Conservation (phyloP, 2,113 vertebrate species). For the Mobula hypostoma region DNA sequence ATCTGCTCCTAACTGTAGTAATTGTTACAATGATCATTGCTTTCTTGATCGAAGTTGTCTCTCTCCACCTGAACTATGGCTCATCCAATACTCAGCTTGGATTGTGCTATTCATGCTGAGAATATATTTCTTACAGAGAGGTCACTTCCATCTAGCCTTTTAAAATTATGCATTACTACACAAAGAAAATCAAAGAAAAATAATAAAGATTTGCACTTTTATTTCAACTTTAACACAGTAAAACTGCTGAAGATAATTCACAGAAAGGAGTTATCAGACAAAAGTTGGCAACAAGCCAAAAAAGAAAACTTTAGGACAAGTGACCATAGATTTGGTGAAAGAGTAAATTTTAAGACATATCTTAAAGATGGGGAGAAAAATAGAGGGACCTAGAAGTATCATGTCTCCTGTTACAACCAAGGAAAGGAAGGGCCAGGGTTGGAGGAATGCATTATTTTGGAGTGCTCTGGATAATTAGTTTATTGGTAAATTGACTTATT, state of each 20-base stretch:
- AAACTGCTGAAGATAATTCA: background rate
- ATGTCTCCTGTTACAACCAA: background rate
- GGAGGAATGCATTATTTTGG: background rate
- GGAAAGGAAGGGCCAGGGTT: background rate
- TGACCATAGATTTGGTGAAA: background rate
- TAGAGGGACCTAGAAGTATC: background rate
- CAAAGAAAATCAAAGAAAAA: background rate
- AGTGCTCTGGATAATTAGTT: background rate
- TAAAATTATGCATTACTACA: background rate
- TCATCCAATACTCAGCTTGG: background rate
- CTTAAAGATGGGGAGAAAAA: background rate
- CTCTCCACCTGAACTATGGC: background rate
- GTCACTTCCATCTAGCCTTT: background rate
- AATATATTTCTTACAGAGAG: background rate
- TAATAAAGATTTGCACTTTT: background rate
- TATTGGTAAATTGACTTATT: too few species aligned
- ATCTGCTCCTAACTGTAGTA: background rate
- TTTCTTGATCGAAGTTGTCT: background rate
- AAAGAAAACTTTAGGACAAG: background rate
- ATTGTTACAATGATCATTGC: background rate
- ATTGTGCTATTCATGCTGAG: background rate
- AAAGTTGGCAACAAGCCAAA: background rate
- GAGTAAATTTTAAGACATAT: background rate
- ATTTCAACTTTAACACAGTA: background rate
- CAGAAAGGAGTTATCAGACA: background rate